These are phyloP conservation scores for Hippolais icterina DNA, from an alignment of 2,113 vertebrate genomes.

Conservation along the genomic window DNA sequence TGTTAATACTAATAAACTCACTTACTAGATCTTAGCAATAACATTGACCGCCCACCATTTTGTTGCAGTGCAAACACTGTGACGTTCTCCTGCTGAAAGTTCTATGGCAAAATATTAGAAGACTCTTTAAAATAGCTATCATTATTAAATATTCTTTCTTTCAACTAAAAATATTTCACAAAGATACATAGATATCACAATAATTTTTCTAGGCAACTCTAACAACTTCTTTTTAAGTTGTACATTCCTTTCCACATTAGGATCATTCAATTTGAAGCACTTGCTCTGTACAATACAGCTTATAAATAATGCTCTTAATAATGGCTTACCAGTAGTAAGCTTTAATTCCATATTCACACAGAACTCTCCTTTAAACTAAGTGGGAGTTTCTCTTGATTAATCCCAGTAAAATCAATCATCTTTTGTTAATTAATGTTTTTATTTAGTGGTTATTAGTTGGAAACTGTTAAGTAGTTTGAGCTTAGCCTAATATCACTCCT, in stretches of 20 bases:
- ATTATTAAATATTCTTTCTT: not conserved
- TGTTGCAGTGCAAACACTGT: not conserved
- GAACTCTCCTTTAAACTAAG: constrained; percentile 25
- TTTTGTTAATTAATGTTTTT: constrained; percentile 26
- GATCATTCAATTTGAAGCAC: not conserved
- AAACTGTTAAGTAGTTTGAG: not conserved
- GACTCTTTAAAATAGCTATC: not conserved
- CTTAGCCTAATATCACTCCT: not conserved
- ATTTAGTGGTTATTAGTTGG: not conserved
- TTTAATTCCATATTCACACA: constrained; percentile 42
- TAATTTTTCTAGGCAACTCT: not conserved
- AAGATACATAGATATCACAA: not conserved
- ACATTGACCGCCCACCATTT: not conserved
- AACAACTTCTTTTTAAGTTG: not conserved
- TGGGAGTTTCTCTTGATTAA: constrained; percentile 22
- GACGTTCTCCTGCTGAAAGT: not conserved
- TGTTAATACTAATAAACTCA: not conserved
- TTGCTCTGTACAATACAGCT: not conserved
- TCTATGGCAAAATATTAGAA: not conserved
- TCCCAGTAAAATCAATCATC: not conserved
- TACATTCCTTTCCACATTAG: constrained; percentile 19
- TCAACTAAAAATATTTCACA: not conserved
- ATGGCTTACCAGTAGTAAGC: constrained; percentile 22
- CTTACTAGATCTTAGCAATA: not conserved
- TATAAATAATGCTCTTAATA: constrained; percentile 43